phyloP scores from a whole-genome alignment of 2,113 vertebrate genomes.

The Candoia aspera region DNA sequence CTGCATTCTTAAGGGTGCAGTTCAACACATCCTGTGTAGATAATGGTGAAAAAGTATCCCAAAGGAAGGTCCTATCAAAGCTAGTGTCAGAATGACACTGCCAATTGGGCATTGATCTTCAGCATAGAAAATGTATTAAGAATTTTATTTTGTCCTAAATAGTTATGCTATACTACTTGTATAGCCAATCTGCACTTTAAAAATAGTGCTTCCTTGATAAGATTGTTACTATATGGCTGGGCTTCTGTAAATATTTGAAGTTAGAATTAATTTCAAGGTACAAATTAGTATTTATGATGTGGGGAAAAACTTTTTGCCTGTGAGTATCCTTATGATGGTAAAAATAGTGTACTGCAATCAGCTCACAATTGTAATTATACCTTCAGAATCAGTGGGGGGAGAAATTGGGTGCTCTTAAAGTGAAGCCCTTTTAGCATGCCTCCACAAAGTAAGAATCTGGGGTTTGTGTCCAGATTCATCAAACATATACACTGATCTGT shows the following conservation, averaged over 20 bases:
- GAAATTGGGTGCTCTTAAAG: constrained; percentile 54
- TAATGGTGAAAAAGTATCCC: constrained; percentile 97
- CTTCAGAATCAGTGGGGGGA: constrained; percentile 67
- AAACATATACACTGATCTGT: constrained; percentile 66
- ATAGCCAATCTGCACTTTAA: constrained; percentile 74
- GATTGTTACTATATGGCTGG: constrained; percentile 72
- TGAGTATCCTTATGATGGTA: constrained; percentile 72
- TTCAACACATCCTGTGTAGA: constrained; percentile 99
- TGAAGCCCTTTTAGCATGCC: constrained; percentile 76
- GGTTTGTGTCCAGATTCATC: constrained; percentile 71
- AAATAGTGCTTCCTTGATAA: constrained; percentile 69
- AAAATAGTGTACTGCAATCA: constrained; percentile 70
- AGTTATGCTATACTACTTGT: constrained; percentile 73
- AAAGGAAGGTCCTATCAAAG: constrained; percentile 89
- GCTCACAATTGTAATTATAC: constrained; percentile 68
- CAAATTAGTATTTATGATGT: constrained; percentile 73
- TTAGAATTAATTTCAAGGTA: constrained; percentile 62
- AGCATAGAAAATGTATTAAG: constrained; percentile 78
- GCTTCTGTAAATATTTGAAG: constrained; percentile 76
- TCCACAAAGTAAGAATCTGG: constrained; percentile 63
- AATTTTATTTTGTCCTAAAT: constrained; percentile 68
- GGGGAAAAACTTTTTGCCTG: constrained; percentile 66
- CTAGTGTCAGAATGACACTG: constrained; percentile 88
- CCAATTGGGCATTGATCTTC: constrained; percentile 85
- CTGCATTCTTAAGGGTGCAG: constrained; percentile 99